A percentile compares a stretch with the other conserved stretches of the same genome.
Conservation (phyloP, 1,140 invertebrate genomes). For the Holotrichia oblita region DNA sequence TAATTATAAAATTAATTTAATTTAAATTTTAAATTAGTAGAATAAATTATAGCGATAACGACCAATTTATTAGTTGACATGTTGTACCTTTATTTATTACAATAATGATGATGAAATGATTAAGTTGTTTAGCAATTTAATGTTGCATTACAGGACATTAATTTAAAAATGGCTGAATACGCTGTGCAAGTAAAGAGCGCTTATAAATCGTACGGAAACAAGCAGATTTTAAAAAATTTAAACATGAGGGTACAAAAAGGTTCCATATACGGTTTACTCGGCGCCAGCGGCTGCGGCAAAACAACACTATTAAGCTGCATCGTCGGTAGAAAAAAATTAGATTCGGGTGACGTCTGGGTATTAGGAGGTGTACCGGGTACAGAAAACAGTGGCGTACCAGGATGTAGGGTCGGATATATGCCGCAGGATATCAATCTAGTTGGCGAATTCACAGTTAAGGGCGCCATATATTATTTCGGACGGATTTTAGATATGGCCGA, state of each 20-base stretch:
- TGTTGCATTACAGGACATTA: too few species aligned
- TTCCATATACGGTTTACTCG: constrained; percentile 84
- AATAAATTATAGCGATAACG: too few species aligned
- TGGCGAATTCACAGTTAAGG: constrained; percentile 85
- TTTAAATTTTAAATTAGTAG: too few species aligned
- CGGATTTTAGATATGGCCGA: constrained; percentile 82
- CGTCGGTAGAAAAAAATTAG: constrained; percentile 78
- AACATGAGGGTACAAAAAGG: constrained; percentile 31
- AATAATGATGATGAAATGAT: too few species aligned
- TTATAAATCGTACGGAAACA: constrained; percentile 26
- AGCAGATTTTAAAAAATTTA: constrained; percentile 21
- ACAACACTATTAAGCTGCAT: constrained; percentile 87
- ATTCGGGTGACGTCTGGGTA: constrained; percentile 81
- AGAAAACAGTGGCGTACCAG: constrained; percentile 78
- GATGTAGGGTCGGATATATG: constrained; percentile 86
- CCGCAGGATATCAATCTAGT: constrained; percentile 89
- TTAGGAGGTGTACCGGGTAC: constrained; percentile 80
- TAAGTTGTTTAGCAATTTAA: too few species aligned
- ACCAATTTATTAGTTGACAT: too few species aligned
- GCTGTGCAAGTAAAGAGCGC: constrained; percentile 10
- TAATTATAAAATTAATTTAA: too few species aligned
- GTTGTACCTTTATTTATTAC: too few species aligned
- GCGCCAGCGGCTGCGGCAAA: constrained; percentile 86
- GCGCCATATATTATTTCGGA: constrained; percentile 90
- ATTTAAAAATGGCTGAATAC: background rate